Conservation (phyloP, 1,140 invertebrate genomes). For the Brachionus calyciflorus region DNA sequence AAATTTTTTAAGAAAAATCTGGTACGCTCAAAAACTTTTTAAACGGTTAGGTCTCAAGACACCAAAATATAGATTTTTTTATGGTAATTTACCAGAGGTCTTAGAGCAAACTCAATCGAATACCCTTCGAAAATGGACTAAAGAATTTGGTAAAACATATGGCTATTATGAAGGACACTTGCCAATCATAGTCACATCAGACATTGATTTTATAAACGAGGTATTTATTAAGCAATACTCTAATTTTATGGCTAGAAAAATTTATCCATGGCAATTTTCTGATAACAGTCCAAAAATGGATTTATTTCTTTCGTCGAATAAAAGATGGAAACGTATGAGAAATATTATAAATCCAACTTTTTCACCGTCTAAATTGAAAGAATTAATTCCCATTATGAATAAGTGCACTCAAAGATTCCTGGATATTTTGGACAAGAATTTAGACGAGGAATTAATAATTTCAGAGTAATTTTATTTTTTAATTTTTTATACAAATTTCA, state of each 20-base stretch:
- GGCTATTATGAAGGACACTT: constrained; percentile 60
- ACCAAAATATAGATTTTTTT: constrained; percentile 7
- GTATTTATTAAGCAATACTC: constrained; percentile 62
- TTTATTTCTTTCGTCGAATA: constrained; percentile 54
- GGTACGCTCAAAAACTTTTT: constrained; percentile 21
- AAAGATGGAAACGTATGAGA: constrained; percentile 64
- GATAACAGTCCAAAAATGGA: constrained; percentile 48
- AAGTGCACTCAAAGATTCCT: constrained; percentile 33
- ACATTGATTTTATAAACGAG: constrained; percentile 58
- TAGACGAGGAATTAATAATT: constrained; percentile 29
- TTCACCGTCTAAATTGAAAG: constrained; percentile 63
- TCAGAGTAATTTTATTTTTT: background rate
- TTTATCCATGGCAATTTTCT: constrained; percentile 37
- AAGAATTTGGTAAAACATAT: constrained; percentile 59
- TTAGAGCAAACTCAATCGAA: constrained; percentile 24
- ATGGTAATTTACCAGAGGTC: constrained; percentile 41
- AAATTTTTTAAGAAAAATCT: background rate
- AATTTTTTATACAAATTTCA: background rate
- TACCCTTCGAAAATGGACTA: constrained; percentile 53
- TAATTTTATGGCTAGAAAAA: constrained; percentile 60
- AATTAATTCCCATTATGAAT: constrained; percentile 28
- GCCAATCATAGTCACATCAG: constrained; percentile 59
- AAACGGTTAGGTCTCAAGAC: constrained; percentile 5
- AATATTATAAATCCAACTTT: constrained; percentile 66
- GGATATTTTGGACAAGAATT: background rate